Base-by-base conservation (phyloP, 1,140 invertebrate genomes). In the Lasaia peninsularis region DNA sequence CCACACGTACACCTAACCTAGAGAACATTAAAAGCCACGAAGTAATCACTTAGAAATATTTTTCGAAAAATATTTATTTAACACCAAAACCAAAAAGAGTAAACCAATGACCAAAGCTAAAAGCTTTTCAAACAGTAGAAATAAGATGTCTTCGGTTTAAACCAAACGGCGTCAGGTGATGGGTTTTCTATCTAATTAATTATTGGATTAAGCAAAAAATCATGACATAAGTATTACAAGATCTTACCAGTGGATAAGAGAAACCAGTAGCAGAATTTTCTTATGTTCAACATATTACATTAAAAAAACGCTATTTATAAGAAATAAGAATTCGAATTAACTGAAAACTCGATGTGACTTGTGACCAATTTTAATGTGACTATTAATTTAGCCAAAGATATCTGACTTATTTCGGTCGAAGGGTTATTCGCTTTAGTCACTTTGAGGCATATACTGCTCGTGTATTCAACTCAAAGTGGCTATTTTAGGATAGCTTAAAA, bases 21-120 rank as follows among this genome's bases (percentile, higher is more conserved):
- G 2, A 20, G 18, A 48, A 48, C 40, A 21, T 48, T 20, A 20
- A 48, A 48, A 48, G 20, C 40, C 40, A 48, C 40, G 40, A 48
- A 20, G 18, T 20, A 4, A 48, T 10, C 18, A 48, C n/a, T 20
- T 48, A 48, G 40, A 11, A 21, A 11, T 21, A 21, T 48, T 48
- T 48, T 28, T 28, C 2, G 24, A 28, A 6, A 28, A 28, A 20
- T 48, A 24, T 21, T 20, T 20, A 21, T 48, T 48, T 18, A 5
- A 48, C 44, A 55, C 16, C 24, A 48, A 40, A 44, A 83, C 75
- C 80, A 79, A 83, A 78, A 76, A 81, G 69, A 67, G 71, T 69
- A 75, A 71, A 40, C 60, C 60, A 78, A 75, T 76, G 80, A 84
- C 80, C 80, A 86, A 86, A 86, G 83, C 83, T 84, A 65, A 75